Base-by-base conservation (phyloP, 92 coral and sea anemone species). In the Montipora capitata region DNA sequence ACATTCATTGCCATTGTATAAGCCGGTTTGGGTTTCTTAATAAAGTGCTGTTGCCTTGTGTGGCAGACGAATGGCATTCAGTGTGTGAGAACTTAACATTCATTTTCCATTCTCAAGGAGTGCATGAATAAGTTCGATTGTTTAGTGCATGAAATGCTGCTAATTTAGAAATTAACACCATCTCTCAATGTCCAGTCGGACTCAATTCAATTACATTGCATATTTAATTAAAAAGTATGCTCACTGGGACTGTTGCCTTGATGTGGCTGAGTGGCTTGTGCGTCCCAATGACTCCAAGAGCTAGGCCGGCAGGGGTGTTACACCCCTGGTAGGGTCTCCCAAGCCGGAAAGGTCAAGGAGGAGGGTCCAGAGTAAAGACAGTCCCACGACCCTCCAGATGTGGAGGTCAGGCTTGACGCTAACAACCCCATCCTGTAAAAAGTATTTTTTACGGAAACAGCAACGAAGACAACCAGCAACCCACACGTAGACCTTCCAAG, bases 261-360 rank as follows among this genome's bases (percentile, higher is more conserved):
- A 13, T 41, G 84, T 71, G 84, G 74, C 51, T 7, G 74, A 18
- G 75, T 7, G 87, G 85, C 75, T 80, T 72, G 91, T 40, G 87
- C 72, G 72, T 76, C 81, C 35, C 91, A 56, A 13, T 87, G 91
- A 80, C 40, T 62, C 74, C 16, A 18, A 61, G 89, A 85, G 89
- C 87, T 71, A 80, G 68, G 81, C 83, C 57, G 87, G 80, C 87
- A 38, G 86, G 81, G 62, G 87, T 41, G 51, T 79, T 69, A 51
- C 62, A 57, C 86, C 72, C 81, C 76, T 87, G 91, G 91, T 13
- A 72, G 87, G 91, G 87, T 61, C 91, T 68, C 87, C 76, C 91
- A 80, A 3, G 87, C 87, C 68, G 69, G 84, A 71, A 70, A 72
- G 87, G 87, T 87, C 87, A 67, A 87, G 6, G 87, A 59, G 58